These are phyloP conservation scores for Hermaeophaga mercurialis DNA, from an alignment of 2,888 invertebrate species.

Conservation along the genomic window DNA sequence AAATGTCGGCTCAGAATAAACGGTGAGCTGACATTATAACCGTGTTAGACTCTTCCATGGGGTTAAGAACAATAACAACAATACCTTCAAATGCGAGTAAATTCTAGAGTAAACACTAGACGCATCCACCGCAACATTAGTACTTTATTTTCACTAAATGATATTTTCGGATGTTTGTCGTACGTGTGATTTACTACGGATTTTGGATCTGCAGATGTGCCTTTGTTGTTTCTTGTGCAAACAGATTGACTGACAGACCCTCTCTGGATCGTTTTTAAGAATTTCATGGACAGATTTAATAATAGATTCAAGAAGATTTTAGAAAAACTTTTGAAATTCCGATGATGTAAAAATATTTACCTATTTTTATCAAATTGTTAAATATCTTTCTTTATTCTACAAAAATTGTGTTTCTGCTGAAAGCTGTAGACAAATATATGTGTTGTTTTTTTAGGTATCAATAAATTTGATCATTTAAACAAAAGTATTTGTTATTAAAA, in stretches of 20 bases:
- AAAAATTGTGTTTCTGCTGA: too few species aligned
- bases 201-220: constrained; percentile 53
- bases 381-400: too few species aligned
- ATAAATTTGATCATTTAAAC: too few species aligned
- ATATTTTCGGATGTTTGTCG: constrained; percentile 48
- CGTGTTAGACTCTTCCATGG: constrained; percentile 28
- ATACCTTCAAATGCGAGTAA: constrained; percentile 36
- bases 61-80: constrained; percentile 39
- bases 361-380: not conserved
- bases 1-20: constrained; percentile 33
- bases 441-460: too few species aligned
- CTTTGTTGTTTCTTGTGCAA: constrained; percentile 47
- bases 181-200: constrained; percentile 52
- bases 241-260: constrained; percentile 39
- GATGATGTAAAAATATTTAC: not conserved
- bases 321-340: too few species aligned
- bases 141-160: constrained; percentile 38
- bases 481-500: too few species aligned
- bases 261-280: constrained; percentile 19
- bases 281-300: constrained; percentile 29
- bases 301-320: not conserved
- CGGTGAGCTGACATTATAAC: constrained; percentile 24
- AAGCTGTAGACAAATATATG: too few species aligned
- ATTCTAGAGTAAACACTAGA: constrained; percentile 45
- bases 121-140: constrained; percentile 42